These are phyloP conservation scores for Goniozus legneri DNA, from an alignment of 1,140 invertebrate species.

Conservation along the genomic window DNA sequence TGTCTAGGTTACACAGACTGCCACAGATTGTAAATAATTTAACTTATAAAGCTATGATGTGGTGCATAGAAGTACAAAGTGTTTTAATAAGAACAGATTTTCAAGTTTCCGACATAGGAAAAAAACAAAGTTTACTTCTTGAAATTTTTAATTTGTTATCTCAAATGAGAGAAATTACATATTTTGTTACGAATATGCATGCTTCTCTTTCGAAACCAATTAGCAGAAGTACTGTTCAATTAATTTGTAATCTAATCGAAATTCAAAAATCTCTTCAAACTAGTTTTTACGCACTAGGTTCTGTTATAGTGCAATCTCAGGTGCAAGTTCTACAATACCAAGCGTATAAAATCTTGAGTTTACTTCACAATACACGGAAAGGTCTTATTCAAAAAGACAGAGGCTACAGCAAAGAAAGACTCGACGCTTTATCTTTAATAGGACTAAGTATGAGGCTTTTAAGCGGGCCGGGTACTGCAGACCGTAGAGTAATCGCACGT, in stretches of 20 bases:
- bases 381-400: slow-evolving; percentile 55
- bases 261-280: slow-evolving; percentile 75
- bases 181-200: slow-evolving; percentile 79
- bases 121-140: slow-evolving; percentile 59
- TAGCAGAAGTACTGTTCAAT: slow-evolving; percentile 70
- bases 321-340: slow-evolving; percentile 62
- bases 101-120: slow-evolving; percentile 62
- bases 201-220: slow-evolving; percentile 71
- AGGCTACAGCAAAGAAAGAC: slow-evolving; percentile 59
- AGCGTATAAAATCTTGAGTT: slow-evolving; percentile 56
- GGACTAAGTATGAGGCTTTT: slow-evolving; percentile 61
- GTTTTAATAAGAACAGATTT: slow-evolving; percentile 37
- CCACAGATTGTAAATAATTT: slow-evolving; percentile 23
- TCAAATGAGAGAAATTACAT: slow-evolving; percentile 62
- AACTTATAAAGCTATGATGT: slow-evolving; percentile 32
- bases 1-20: slow-evolving; percentile 32
- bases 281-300: slow-evolving; percentile 51
- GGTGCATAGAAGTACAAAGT: slow-evolving; percentile 40
- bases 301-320: slow-evolving; percentile 43
- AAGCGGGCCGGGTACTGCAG: slow-evolving; percentile 60
- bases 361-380: slow-evolving; percentile 58
- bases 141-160: slow-evolving; percentile 65
- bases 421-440: slow-evolving; percentile 66
- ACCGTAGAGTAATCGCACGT: slow-evolving; percentile 57
- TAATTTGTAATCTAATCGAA: slow-evolving; percentile 78